Base-by-base conservation (phyloP, 2,113 vertebrate genomes). In the Benitochromis conjunctus region DNA sequence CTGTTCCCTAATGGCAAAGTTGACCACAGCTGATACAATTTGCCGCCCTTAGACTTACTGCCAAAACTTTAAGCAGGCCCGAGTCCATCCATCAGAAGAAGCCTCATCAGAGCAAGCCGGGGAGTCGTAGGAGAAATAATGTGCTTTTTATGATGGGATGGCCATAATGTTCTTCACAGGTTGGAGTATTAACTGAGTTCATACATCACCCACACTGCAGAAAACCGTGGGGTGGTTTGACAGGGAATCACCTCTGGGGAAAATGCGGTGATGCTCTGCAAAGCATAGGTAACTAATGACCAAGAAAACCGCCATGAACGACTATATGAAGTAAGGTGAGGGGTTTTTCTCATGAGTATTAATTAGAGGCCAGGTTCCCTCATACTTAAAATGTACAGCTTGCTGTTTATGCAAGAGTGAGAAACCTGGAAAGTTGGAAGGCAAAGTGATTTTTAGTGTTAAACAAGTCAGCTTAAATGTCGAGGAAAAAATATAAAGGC, bases 11-110 rank as follows among this genome's bases (percentile, higher is more conserved):
- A 88, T 88, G 69, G 76, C 79, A 85, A 76, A 86, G 82, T 84
- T 91, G 57, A 89, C 24, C 26, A 31, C 64, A 6, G 80, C 80
- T 88, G 77, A 81, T 88, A 19, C 9, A 62, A 19, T 69, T 56
- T 62, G 11, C 76, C 5, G 0, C 80, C 71, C 31, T 19, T 34
- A 38, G 66, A 84, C 54, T 77, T 54, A 24, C 11, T 87, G 88
- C 87, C 92, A 92, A 85, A 90, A 83, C 74, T 19, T 85, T 53
- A 31, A 36, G 41, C 13, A 56, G 36, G 18, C 46, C 71, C 0
- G 18, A 58, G 24, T 89, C 80, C 88, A 94, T 93, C 83, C 83
- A 84, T 93, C 92, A 92, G 82, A 76, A 57, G n/a, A 34, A 79
- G 69, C 21, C 57, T 78, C 78, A 71, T 86, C 76, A 51, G 55